These are phyloP conservation scores for Stenodera caucasica DNA, from an alignment of 2,888 invertebrate species.

Conservation along the genomic window DNA sequence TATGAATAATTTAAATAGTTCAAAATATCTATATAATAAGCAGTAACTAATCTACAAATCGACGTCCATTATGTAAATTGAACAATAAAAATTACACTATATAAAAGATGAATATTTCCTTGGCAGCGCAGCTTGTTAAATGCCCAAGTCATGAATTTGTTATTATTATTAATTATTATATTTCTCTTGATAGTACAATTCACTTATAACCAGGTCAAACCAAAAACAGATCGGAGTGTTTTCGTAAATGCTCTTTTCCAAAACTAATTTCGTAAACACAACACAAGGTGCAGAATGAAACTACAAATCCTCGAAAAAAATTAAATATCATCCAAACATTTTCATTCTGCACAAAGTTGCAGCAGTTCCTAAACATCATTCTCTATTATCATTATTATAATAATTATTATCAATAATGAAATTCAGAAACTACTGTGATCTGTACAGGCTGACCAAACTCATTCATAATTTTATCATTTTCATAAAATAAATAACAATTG, in stretches of 20 bases:
- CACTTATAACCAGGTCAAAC: constrained; percentile 19
- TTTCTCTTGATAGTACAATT: background rate
- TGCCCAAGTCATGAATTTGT: constrained; percentile 25
- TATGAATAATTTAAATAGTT: constrained; percentile 41
- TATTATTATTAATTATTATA: background rate
- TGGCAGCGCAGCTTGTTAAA: constrained; percentile 35
- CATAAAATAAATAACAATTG: constrained; percentile 2
- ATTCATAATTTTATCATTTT: background rate
- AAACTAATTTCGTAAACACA: constrained; percentile 80
- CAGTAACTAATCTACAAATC: constrained; percentile 26
- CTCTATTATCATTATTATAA: background rate
- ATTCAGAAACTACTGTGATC: constrained; percentile 39
- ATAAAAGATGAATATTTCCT: constrained; percentile 20
- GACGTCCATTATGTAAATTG: constrained; percentile 28
- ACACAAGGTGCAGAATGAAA: constrained; percentile 69
- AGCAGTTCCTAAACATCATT: constrained; percentile 36
- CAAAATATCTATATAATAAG: constrained; percentile 42
- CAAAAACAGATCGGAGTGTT: constrained; percentile 71
- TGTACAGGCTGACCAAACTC: constrained; percentile 31
- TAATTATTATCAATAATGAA: background rate
- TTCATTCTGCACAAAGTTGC: constrained; percentile 52
- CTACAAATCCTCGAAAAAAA: constrained; percentile 45
- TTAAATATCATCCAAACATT: constrained; percentile 37
- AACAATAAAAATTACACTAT: constrained; percentile 27
- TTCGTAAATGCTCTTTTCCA: constrained; percentile 89